phyloP scores from a whole-genome alignment of 2,888 invertebrate genomes.

The Cataglyphis livida region DNA sequence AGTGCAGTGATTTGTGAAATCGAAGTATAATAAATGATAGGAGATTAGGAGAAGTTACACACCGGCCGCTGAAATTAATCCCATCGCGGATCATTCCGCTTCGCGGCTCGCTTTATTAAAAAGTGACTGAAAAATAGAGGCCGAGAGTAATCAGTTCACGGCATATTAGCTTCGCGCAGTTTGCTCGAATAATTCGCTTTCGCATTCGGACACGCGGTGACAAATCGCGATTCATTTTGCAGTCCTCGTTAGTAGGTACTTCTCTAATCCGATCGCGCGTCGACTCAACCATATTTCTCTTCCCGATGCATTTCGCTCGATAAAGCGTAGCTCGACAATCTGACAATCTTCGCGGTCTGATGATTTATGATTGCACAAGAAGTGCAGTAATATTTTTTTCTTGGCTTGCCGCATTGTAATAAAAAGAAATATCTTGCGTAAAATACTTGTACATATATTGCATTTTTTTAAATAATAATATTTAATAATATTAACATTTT shows the following conservation, averaged over 20 bases:
- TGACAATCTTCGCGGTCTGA: background rate
- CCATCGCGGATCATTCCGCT: conserved; percentile 40
- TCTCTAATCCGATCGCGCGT: background rate
- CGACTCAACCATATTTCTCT: background rate
- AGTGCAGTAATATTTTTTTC: background rate
- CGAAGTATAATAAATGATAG: background rate
- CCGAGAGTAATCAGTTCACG: conserved; percentile 62
- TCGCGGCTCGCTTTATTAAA: conserved; percentile 41
- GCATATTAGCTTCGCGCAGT: conserved; percentile 53
- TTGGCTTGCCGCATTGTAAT: background rate
- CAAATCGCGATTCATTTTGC: conserved; percentile 28
- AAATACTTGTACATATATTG: background rate
- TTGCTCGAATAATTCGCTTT: conserved; percentile 53
- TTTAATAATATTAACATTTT: background rate
- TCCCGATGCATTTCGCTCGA: background rate
- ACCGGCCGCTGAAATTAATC: conserved; percentile 62
- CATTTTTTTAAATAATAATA: background rate
- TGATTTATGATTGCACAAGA: background rate
- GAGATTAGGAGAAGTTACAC: conserved; percentile 1
- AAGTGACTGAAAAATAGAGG: conserved; percentile 43
- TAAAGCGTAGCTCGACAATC: background rate
- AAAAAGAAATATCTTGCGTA: background rate
- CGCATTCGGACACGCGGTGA: background rate
- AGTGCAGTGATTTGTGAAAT: background rate
- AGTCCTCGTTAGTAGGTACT: conserved; percentile 8